Conservation (phyloP, 1,140 invertebrate genomes). For the Anastrepha ludens region DNA sequence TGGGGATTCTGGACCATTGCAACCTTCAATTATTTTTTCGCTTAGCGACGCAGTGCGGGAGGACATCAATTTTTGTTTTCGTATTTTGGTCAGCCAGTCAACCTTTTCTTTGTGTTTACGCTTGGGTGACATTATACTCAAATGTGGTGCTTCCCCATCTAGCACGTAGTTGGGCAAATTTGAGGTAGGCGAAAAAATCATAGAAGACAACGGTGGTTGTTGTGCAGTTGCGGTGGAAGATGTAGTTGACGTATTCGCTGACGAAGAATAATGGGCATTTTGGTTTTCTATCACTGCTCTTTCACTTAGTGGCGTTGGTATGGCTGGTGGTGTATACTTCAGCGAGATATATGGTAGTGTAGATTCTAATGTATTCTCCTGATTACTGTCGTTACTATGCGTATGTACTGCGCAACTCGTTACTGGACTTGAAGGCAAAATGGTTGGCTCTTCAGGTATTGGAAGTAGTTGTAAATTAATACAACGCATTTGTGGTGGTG, state of each 20-base stretch:
- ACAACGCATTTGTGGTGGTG: constrained; percentile 46
- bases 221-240: constrained; percentile 35
- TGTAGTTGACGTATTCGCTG: constrained; percentile 61
- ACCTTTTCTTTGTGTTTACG: constrained; percentile 79
- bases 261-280: constrained; percentile 66
- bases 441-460: constrained; percentile 62
- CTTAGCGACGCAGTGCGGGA: constrained; percentile 61
- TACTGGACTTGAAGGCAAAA: constrained; percentile 48
- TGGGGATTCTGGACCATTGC: constrained; percentile 55
- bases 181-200: constrained; percentile 80
- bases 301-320: constrained; percentile 65
- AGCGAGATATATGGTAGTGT: background rate
- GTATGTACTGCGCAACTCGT: background rate
- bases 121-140: constrained; percentile 81
- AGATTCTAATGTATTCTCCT: constrained; percentile 61
- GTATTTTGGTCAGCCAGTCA: constrained; percentile 83
- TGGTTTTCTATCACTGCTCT: constrained; percentile 57
- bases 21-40: constrained; percentile 67
- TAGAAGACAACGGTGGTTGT: constrained; percentile 58
- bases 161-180: constrained; percentile 86
- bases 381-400: constrained; percentile 61
- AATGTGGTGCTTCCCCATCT: constrained; percentile 84
- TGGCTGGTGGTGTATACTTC: background rate
- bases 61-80: constrained; percentile 76
- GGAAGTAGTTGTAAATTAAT: constrained; percentile 58